Conservation (phyloP, 1,140 invertebrate species). For the Eufriesea mexicana region DNA sequence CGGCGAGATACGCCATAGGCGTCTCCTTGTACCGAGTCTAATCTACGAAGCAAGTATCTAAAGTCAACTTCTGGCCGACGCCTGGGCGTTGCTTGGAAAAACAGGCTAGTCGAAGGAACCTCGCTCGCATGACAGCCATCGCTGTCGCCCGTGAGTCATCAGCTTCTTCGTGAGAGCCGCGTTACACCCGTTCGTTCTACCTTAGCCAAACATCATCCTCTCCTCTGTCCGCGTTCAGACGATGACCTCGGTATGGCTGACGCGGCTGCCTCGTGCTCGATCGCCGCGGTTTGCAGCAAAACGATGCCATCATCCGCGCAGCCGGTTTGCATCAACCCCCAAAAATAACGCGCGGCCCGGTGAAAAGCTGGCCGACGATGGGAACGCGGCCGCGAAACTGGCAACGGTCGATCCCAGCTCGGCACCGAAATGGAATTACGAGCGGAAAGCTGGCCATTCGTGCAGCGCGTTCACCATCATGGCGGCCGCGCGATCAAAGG, state of each 20-base stretch:
- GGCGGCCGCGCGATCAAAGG: too few relatives aligned
- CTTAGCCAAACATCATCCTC: constrained; percentile 28
- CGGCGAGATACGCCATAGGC: too few relatives aligned
- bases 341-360: constrained; percentile 53
- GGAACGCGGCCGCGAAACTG: too few relatives aligned
- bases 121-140: too few relatives aligned
- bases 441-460: constrained; percentile 3
- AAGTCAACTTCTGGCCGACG: background rate
- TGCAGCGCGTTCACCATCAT: too few relatives aligned
- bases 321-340: constrained; percentile 61
- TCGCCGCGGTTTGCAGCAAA: constrained; percentile 26
- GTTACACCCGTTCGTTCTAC: background rate
- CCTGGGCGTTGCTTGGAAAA: background rate
- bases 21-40: too few relatives aligned
- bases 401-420: constrained; percentile 19
- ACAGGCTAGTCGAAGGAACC: background rate
- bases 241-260: constrained; percentile 53
- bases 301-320: constrained; percentile 30
- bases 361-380: too few relatives aligned
- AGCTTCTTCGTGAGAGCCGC: background rate
- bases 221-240: constrained; percentile 27
- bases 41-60: background rate
- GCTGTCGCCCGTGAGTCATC: constrained; percentile 48
- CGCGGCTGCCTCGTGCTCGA: background rate
- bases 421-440: constrained; percentile 35